Base-by-base conservation (phyloP, 2,113 vertebrate genomes). In the Cercocebus atys region DNA sequence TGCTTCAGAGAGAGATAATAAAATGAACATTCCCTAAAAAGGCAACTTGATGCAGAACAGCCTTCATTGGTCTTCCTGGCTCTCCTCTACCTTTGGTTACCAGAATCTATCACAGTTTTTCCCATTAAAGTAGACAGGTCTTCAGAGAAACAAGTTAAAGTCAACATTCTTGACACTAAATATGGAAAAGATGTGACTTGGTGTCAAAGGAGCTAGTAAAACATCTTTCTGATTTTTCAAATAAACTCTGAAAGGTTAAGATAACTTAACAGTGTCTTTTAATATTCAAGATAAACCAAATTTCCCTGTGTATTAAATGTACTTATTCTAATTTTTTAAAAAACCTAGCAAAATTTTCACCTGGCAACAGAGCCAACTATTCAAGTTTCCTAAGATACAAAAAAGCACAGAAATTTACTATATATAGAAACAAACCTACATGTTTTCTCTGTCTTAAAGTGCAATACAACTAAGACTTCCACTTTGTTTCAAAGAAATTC, bases 221-320 rank as follows among this genome's bases (percentile, higher is more conserved):
- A 86, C 10, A 89, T 57, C 38, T 93, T 93, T 81, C 52, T 82
- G 45, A 59, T 61, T 80, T 87, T 90, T 84, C 52, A 68, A 89
- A 92, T 64, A 82, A 83, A 94, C 45, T 30, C 83, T 92, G 32
- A 95, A 94, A 95, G 14, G 61, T 55, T 73, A 95, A 61, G 25
- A 70, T 13, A 64, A 35, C 32, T n/a, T 81, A 75, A 81, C 20
- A 43, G 5, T 40, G n/a, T 85, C 82, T 91, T 93, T 85, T 75
- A 87, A 80, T 92, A 96, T 83, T 95, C 35, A 96, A 83, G 89
- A 90, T 55, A 95, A 72, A 79, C 22, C 32, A 45, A 35, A 82
- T 91, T 79, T 95, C 38, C 20, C 47, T 75, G 3, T 84, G 16
- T n/a, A 87, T 52, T 78, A 79, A 79, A 83, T 40, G 23, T 20